These are phyloP conservation scores for Chrysolina oricalcia DNA, from an alignment of 2,888 invertebrate species.

Conservation along the genomic window DNA sequence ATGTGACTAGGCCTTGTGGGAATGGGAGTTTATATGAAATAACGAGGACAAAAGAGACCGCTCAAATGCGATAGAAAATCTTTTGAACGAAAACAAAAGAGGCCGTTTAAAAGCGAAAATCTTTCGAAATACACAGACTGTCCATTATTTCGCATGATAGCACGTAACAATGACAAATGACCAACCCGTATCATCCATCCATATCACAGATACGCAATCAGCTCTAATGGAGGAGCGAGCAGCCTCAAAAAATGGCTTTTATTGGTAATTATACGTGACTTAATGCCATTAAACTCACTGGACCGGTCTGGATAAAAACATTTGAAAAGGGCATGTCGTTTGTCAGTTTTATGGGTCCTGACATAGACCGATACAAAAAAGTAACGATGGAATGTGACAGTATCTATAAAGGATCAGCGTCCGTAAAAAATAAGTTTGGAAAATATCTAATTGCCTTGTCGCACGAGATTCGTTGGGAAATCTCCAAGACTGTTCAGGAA, in stretches of 20 bases:
- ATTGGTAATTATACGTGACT: conserved; percentile 4
- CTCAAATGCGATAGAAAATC: no score
- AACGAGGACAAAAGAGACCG: no score
- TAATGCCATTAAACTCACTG: not conserved
- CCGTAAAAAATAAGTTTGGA: not conserved
- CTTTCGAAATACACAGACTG: not conserved
- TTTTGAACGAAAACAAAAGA: no score
- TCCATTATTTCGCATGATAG: not conserved
- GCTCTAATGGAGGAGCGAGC: not conserved
- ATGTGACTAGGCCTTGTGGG: no score
- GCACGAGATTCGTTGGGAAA: no score
- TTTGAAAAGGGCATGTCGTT: not conserved
- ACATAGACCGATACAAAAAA: not conserved
- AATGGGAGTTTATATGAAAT: no score
- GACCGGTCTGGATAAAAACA: not conserved
- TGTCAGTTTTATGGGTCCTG: not conserved
- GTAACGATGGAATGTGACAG: not conserved
- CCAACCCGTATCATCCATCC: not conserved
- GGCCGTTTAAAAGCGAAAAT: not conserved
- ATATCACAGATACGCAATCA: conserved; percentile 15
- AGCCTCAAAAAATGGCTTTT: not conserved
- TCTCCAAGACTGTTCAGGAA: no score
- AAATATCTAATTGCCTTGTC: not conserved
- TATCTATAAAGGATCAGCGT: not conserved
- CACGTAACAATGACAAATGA: conserved; percentile 1